These are phyloP conservation scores for Phyllostomus discolor DNA, from an alignment of 2,113 vertebrate species.

Conservation along the genomic window DNA sequence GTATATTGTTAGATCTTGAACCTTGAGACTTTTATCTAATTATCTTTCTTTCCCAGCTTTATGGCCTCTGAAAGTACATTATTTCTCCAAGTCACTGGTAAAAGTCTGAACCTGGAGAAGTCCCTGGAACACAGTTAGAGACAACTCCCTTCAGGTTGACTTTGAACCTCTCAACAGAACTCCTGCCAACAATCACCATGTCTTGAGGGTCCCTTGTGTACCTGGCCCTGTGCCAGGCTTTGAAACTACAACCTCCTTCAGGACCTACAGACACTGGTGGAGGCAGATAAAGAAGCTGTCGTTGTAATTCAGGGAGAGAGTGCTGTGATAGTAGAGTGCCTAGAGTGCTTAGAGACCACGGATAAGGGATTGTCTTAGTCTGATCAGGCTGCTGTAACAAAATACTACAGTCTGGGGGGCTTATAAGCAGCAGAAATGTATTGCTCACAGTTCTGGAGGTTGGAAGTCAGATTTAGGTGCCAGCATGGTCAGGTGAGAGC, in stretches of 20 bases:
- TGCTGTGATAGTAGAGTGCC: rapidly evolving
- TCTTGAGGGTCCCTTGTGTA: background rate
- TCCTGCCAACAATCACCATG: background rate
- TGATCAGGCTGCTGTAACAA: background rate
- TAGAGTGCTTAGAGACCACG: background rate
- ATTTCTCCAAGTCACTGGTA: background rate
- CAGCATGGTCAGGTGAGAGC: too few relatives aligned
- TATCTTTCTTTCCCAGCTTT: background rate
- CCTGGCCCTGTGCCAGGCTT: background rate
- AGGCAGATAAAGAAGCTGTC: background rate
- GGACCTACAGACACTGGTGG: background rate
- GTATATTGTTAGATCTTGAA: background rate
- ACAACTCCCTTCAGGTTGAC: background rate
- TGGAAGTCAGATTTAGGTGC: background rate
- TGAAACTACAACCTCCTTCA: background rate
- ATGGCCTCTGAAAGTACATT: background rate
- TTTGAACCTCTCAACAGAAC: constrained; percentile 1
- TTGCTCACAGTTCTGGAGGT: background rate
- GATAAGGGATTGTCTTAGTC: background rate
- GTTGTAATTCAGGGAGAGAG: background rate
- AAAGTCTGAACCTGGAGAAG: constrained; percentile 6
- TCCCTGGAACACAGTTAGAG: background rate
- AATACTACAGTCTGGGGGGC: background rate
- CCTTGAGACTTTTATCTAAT: constrained; percentile 42
- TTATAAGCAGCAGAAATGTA: background rate